Base-by-base conservation (phyloP, 2,797 vertebrate species). In the Mastacembelus armatus region DNA sequence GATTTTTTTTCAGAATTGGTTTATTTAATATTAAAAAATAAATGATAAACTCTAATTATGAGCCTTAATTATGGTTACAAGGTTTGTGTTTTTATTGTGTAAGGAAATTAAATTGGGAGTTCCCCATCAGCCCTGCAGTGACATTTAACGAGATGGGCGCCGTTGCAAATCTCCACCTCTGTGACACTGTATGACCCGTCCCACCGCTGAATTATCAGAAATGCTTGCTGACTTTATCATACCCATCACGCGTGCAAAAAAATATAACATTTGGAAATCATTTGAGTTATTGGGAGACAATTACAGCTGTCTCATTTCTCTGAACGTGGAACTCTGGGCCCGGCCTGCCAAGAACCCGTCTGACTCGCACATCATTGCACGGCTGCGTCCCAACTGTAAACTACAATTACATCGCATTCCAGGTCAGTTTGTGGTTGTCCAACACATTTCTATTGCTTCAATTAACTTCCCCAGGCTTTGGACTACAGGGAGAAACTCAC, bases 381-480 rank as follows among this genome's bases (percentile, higher is more conserved):
- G 64, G 62, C 64, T 48, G 58, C 80, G 79, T 77, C 76, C 72
- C 81, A 50, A 81, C 71, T 66, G 83, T 80, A 85, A 87, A 86
- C 82, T 89, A 71, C 84, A 90, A 93, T 92, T 92, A 89, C 52
- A 42, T 56, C 4, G 59, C 85, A 90, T 92, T 91, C 90, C 88
- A 81, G 81, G 85, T 88, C 85, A 89, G 74, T 79, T 68, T 92
- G 92, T 85, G 91, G 92, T 86, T 75, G 88, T 86, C 89, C 90
- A 78, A 87, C 79, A 87, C 78, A 75, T 90, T 90, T 91, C 68
- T 71, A 77, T 77, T 82, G 81, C 81, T 80, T 61, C 86, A 90
- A 86, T 91, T 90, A 87, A 87, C 81, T 67, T 69, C 71, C 84
- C 54, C 49, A 12, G 58, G 69, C 73, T 77, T 68, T 47, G 65